phyloP scores from a whole-genome alignment of 1,140 invertebrate species.

The Pseudobourletiella spinata region DNA sequence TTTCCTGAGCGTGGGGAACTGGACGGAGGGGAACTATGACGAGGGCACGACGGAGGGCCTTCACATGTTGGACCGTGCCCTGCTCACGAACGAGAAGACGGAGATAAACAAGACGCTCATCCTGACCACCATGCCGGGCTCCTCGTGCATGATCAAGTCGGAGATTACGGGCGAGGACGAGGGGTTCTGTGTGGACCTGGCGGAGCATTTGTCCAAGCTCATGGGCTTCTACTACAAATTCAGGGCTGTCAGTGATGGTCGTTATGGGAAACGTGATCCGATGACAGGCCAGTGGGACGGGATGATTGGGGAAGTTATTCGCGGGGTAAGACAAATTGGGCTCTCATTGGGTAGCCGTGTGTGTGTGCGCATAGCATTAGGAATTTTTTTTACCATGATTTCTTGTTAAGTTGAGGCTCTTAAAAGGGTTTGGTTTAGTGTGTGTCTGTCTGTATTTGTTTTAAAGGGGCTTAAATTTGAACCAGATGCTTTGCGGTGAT shows the following conservation, averaged over 20 bases:
- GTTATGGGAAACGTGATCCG: conserved; percentile 28
- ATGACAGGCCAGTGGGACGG: conserved; percentile 31
- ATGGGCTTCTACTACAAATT: conserved; percentile 33
- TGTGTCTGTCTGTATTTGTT: too few species aligned
- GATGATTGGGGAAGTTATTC: conserved; percentile 32
- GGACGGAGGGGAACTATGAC: conserved; percentile 20
- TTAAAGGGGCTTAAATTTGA: too few species aligned
- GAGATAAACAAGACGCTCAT: conserved; percentile 34
- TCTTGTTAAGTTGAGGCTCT: too few species aligned
- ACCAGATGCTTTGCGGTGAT: not conserved
- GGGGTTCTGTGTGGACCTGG: conserved; percentile 32
- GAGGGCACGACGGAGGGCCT: conserved; percentile 25
- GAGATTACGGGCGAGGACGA: conserved; percentile 20
- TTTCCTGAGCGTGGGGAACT: conserved; percentile 31
- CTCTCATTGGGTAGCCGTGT: too few species aligned
- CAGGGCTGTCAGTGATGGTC: conserved; percentile 24
- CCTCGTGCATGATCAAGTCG: conserved; percentile 8
- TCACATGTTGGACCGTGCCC: conserved; percentile 19
- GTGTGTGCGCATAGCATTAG: too few species aligned
- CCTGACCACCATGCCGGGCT: conserved; percentile 23
- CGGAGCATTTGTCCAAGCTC: conserved; percentile 24
- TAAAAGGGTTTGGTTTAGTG: too few species aligned
- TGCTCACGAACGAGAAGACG: conserved; percentile 30
- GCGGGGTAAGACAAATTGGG: conserved; percentile 29
- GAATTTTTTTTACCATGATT: too few species aligned